Evolutionary conservation across 1,140 invertebrate genomes (phyloP).

Genomic region (Sinonovacula constricta): DNA sequence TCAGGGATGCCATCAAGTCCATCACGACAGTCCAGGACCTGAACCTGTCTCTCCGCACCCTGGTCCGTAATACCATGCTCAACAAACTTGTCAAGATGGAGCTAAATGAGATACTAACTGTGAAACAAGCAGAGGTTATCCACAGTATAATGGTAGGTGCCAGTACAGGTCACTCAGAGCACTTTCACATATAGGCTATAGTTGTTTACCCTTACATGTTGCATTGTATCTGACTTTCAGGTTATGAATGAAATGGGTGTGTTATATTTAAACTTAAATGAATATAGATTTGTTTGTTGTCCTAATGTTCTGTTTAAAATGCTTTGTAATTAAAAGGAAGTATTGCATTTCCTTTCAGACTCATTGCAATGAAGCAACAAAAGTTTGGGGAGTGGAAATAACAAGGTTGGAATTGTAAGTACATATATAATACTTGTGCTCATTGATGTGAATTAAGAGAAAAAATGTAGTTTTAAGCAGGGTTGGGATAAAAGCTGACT

Average conservation of each 20-base stretch:
- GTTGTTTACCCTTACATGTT: too few species aligned
- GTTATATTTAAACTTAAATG: too few species aligned
- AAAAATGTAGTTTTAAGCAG: too few species aligned
- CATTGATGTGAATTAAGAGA: slow-evolving; percentile 40
- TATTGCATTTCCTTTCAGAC: slow-evolving; percentile 62
- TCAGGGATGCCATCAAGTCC: slow-evolving; percentile 64
- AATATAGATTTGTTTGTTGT: too few species aligned
- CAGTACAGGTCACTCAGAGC: too few species aligned
- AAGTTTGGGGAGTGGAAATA: slow-evolving; percentile 68
- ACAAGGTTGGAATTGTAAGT: slow-evolving; percentile 68
- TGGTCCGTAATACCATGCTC: slow-evolving; percentile 66
- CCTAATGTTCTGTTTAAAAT: too few species aligned
- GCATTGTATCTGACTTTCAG: too few species aligned
- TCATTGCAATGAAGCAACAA: slow-evolving; percentile 57
- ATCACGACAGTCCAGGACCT: slow-evolving; percentile 71
- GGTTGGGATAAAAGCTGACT: too few species aligned
- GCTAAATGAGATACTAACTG: slow-evolving; percentile 65
- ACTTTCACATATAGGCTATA: too few species aligned
- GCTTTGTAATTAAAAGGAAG: too few species aligned
- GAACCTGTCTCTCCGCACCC: slow-evolving; percentile 67
- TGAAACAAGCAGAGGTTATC: slow-evolving; percentile 51
- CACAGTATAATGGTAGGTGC: too few species aligned
- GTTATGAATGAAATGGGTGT: too few species aligned
- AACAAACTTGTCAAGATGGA: slow-evolving; percentile 61
- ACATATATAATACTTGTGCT: neutral